Base-by-base conservation (phyloP, 2,888 invertebrate genomes). In the Diplolepis rosae region DNA sequence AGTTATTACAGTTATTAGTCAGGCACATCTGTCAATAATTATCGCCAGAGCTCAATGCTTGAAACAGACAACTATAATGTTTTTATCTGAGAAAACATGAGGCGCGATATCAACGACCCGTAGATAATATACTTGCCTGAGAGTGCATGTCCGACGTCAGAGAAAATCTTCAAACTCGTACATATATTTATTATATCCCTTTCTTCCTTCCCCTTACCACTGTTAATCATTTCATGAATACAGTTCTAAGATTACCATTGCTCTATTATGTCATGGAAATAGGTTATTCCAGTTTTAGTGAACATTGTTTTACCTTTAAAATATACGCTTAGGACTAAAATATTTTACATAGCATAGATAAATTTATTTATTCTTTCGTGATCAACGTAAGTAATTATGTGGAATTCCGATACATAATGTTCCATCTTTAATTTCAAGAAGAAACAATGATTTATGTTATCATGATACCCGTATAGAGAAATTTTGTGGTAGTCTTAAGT, bases 21-120 rank as follows among this genome's bases (percentile, higher is more conserved):
- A 24, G 39, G 24, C 39, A 24, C 61, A 61, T 61, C 61, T 61
- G 61, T 61, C 61, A 61, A 61, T 61, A 39, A 61, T 61, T 61
- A 61, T 61, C 35, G 61, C 22, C 39, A 24, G 61, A 24, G 24
- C 61, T 39, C 39, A 39, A 39, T 61, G 24, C 39, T 61, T 61
- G 6, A 61, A 61, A 39, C 39, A 61, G 24, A 39, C 39, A 24
- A 61, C 24, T 35, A 61, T 61, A 61, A 61, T 61, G 39, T 24
- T 24, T 61, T 61, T 61, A 61, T 61, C 61, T 39, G 39, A 39
- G 39, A 61, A 61, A 61, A 61, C 39, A 61, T 61, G 61, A 61
- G 61, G n/a, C n/a, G 35, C n/a, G 61, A 39, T 61, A 61, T 61
- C 61, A 61, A 61, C 61, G 61, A 61, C 61, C 61, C 24, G 61